A percentile compares a stretch with the other conserved stretches of the same genome.
phyloP scores from a whole-genome alignment of 1,140 invertebrate species.

The Eufriesea mexicana region DNA sequence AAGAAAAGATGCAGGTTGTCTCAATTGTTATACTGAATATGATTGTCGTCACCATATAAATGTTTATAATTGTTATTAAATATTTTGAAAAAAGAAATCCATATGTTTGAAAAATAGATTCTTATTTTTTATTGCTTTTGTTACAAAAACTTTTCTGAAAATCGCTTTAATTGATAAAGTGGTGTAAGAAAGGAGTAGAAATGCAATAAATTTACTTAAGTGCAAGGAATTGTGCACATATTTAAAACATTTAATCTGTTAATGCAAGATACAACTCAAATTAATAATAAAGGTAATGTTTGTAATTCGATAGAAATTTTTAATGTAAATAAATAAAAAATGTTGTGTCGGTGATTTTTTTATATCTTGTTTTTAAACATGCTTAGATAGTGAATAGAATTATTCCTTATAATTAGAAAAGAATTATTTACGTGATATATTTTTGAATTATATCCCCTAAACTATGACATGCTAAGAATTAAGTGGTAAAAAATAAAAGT shows the following conservation, averaged over 20 bases:
- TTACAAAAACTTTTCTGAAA: neutral
- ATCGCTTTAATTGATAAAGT: neutral
- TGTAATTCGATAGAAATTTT: conserved; percentile 2
- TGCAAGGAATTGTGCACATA: neutral
- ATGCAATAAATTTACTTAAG: neutral
- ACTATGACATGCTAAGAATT: neutral
- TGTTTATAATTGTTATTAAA: conserved; percentile 32
- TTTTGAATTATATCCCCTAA: neutral
- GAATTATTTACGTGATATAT: too few relatives aligned
- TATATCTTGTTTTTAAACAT: neutral
- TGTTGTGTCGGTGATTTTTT: neutral
- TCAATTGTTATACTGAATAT: neutral
- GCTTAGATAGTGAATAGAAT: neutral
- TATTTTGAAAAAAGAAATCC: neutral
- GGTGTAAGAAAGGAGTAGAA: neutral
- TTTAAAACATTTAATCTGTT: neutral
- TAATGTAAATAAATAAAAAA: conserved; percentile 4
- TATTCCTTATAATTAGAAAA: too few relatives aligned
- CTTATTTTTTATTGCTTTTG: conserved; percentile 10
- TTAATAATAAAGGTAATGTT: neutral
- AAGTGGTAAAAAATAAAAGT: neutral
- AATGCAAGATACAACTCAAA: neutral
- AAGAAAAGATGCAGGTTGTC: neutral
- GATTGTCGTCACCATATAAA: neutral
- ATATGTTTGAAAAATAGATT: neutral